These are phyloP conservation scores for Alca torda DNA, from an alignment of 2,797 vertebrate species.

Conservation along the genomic window DNA sequence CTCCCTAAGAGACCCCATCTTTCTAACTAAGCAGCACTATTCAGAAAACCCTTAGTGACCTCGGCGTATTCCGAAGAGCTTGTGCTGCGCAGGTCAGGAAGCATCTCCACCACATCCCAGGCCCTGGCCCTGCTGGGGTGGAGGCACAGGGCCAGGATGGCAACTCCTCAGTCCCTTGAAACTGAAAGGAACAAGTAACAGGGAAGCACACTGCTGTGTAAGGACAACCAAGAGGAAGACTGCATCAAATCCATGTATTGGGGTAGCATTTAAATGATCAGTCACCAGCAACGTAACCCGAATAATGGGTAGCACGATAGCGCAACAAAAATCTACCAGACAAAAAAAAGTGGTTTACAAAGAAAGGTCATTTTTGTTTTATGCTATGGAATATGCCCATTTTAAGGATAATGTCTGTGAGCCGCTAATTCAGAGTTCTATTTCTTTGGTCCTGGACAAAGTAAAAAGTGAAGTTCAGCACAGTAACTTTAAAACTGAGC, in stretches of 20 bases:
- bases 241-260: not conserved
- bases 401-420: not conserved
- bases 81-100: not conserved
- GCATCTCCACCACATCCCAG: not conserved
- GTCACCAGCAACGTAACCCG: accelerated
- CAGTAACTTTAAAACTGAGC: slow-evolving; percentile 2
- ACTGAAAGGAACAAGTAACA: not conserved
- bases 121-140: too few species aligned
- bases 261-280: not conserved
- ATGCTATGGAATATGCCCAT: not conserved
- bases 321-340: accelerated
- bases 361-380: not conserved
- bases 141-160: not conserved
- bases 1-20: not conserved
- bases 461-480: not conserved
- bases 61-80: not conserved
- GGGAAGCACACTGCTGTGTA: accelerated
- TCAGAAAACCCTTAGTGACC: not conserved
- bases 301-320: not conserved
- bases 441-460: not conserved
- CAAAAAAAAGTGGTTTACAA: not conserved
- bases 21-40: not conserved
- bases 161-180: not conserved
- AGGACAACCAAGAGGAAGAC: not conserved
- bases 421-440: not conserved